Base-by-base conservation (phyloP, 2,888 invertebrate genomes). In the Blera fallax region DNA sequence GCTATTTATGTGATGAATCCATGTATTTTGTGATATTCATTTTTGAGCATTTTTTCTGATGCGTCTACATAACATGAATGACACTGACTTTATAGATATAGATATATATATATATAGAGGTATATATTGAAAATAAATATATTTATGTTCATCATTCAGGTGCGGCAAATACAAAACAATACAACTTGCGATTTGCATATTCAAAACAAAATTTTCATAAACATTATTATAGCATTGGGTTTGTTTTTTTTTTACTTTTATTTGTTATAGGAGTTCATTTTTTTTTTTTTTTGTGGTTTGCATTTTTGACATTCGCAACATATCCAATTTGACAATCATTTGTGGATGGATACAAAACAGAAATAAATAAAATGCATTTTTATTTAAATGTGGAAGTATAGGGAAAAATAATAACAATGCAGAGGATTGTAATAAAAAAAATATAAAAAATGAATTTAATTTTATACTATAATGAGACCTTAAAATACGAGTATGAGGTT, bases 81-180 rank as follows among this genome's bases (percentile, higher is more conserved):
- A 85, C 85, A 85, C 85, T 85, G 85, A 81, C 72, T 85, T 81
- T 65, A 81, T 80, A 85, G 58, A 81, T 76, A 77, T 74, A 80
- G 69, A 78, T 84, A 80, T 62, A 84, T 74, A 78, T 84, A 80
- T 62, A 84, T 74, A 80, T 64, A 84, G 62, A 72, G 62, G 72
- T 85, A 81, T 74, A 70, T 76, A 69, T 84, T 67, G 32, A 77
- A 84, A 77, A 77, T 40, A 78, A 64, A 77, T 77, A 82, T 76
- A 85, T 76, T 82, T 77, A 73, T 87, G 77, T 87, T 85, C 70
- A 70, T 85, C 85, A 85, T 85, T 85, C 85, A 56, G 48, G 87
- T 87, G 87, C 87, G 87, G 85, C 87, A 87, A 78, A 77, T 65
- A 82, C 82, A 87, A 82, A 85, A 82, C 87, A 87, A 87, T 82